Base-by-base conservation (phyloP, 2,888 invertebrate genomes). In the Reticulitermes lucifugus region DNA sequence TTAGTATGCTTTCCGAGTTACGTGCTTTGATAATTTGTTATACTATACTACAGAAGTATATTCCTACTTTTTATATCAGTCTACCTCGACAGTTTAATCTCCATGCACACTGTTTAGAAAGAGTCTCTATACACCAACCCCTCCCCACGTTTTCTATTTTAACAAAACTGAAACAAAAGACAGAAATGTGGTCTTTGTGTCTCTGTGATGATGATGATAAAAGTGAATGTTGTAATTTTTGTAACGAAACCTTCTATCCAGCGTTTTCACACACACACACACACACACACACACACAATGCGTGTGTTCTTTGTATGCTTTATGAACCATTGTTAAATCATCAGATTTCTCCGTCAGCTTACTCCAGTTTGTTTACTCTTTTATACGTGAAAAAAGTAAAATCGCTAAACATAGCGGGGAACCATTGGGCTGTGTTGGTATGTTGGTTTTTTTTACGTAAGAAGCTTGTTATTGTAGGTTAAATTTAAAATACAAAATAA, bases 81-180 rank as follows among this genome's bases (percentile, higher is more conserved):
- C 70, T 81, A 70, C 81, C 81, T 81, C 81, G 43, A 43, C 81
- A 46, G 81, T 81, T 81, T 81, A 81, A 81, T 81, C 81, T 81
- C 70, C 81, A 21, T 46, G 81, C 70, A 70, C 81, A 65, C 43
- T 46, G 46, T 77, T 77, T 81, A 81, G 43, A 81, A 81, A 81
- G 81, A 65, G 43, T 65, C 81, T 65, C 41, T 35, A 22, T n/a
- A 10, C 4, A 22, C 60, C 60, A 59, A 10, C 46, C 18, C 29
- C 1, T 25, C 43, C 43, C 22, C 75, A 22, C 43, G 18, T 2
- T 22, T n/a, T 81, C 41, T 60, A 43, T 65, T 81, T 81, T 65
- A 12, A 65, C 65, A 81, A 65, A 81, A 81, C 35, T 81, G 65
- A 81, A 81, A 65, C 81, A 81, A 81, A 60, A n/a, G 59, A 22